Evolutionary conservation across 2,888 invertebrate genomes (phyloP).

Genomic region (Limnephilus marmoratus): DNA sequence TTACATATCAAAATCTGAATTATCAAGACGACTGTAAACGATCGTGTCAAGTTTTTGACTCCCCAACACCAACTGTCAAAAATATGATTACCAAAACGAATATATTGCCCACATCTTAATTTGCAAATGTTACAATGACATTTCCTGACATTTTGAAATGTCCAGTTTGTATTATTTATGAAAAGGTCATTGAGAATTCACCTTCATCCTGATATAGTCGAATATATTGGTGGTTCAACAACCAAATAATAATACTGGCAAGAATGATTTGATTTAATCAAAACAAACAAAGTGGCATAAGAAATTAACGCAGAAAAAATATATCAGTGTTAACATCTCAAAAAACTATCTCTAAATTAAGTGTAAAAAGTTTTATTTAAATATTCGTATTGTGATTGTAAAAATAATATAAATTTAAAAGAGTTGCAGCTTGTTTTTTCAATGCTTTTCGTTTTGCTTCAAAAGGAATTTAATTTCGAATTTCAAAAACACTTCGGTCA

Average conservation of each 20-base stretch:
- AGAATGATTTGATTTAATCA: background rate
- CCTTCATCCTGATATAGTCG: background rate
- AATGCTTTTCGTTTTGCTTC: slow-evolving; percentile 27
- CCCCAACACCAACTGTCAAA: background rate
- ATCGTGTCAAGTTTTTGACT: background rate
- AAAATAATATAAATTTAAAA: slow-evolving; percentile 40
- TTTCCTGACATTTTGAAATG: background rate
- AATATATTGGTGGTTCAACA: background rate
- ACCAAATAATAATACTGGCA: background rate
- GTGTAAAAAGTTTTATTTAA: slow-evolving; percentile 35
- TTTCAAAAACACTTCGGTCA: slow-evolving; percentile 28
- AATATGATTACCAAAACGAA: background rate
- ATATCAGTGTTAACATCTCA: slow-evolving; percentile 23
- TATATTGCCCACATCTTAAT: background rate
- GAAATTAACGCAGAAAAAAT: background rate
- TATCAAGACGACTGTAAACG: background rate
- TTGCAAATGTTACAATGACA: background rate
- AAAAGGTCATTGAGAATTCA: background rate
- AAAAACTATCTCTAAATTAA: slow-evolving; percentile 27
- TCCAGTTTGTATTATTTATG: background rate
- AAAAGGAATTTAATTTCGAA: slow-evolving; percentile 22
- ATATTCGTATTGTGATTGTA: slow-evolving; percentile 26
- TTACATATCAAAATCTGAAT: background rate
- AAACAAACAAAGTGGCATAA: background rate
- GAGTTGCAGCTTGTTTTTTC: background rate